A percentile compares a stretch with the other conserved stretches of the same genome.
These are phyloP conservation scores for Trissoscelio sp. DNA, from an alignment of 2,888 invertebrate genomes.

Conservation along the genomic window DNA sequence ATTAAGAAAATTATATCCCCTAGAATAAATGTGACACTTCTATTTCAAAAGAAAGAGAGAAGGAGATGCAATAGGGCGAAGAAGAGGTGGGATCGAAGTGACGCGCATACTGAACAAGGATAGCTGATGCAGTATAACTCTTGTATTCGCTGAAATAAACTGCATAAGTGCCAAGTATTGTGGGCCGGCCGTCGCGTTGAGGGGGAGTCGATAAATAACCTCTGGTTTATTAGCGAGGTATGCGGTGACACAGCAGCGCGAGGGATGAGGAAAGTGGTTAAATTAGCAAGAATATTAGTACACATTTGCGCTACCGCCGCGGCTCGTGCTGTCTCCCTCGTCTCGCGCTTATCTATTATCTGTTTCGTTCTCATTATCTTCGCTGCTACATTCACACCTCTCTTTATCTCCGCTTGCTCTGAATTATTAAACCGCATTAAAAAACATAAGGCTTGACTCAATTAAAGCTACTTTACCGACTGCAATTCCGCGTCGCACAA, in stretches of 20 bases:
- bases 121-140: constrained; percentile 64
- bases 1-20: constrained; percentile 74
- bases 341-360: constrained; percentile 67
- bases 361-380: constrained; percentile 68
- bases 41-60: constrained; percentile 63
- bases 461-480: constrained; percentile 61
- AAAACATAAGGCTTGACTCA: constrained; percentile 67
- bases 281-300: constrained; percentile 83
- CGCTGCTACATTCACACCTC: constrained; percentile 66
- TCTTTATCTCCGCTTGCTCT: constrained; percentile 61
- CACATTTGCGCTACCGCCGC: constrained; percentile 75
- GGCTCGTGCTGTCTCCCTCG: constrained; percentile 56
- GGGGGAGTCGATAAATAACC: constrained; percentile 81
- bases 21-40: constrained; percentile 73
- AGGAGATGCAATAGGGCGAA: neutral
- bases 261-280: constrained; percentile 76
- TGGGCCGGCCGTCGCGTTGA: constrained; percentile 70
- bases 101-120: constrained; percentile 64
- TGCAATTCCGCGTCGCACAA: constrained; percentile 51
- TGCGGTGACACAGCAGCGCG: constrained; percentile 69
- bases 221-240: constrained; percentile 82
- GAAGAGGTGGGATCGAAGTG: constrained; percentile 24
- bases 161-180: constrained; percentile 77
- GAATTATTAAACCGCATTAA: constrained; percentile 68
- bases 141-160: constrained; percentile 78